Evolutionary conservation across 2,797 vertebrate genomes (phyloP).

Genomic region (Ctenochaetus hawaiiensis): DNA sequence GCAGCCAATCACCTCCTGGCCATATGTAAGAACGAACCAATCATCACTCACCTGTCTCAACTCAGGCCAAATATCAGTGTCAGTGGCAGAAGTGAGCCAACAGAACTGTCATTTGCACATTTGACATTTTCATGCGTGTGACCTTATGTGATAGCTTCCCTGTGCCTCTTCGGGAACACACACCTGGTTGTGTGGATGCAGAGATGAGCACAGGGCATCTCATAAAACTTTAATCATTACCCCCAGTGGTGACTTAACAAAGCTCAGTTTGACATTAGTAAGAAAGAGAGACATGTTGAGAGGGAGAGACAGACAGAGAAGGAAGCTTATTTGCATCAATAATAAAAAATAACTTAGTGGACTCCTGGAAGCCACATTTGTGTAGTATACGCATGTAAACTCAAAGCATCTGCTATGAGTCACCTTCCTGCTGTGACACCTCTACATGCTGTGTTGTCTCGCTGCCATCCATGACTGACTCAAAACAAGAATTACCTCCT

Average conservation of each 20-base stretch:
- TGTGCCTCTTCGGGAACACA: not conserved
- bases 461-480: not conserved
- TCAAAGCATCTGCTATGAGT: conserved; percentile 22
- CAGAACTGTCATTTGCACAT: conserved; percentile 24
- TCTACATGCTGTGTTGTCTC: conserved; percentile 8
- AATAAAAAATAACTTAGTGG: conserved; percentile 34
- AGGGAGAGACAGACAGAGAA: not conserved
- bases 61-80: conserved; percentile 3
- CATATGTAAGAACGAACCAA: conserved; percentile 14
- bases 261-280: not conserved
- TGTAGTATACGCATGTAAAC: conserved; percentile 3
- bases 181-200: not conserved
- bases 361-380: not conserved
- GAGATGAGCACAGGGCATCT: not conserved
- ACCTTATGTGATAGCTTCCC: not conserved
- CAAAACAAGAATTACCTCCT: not conserved
- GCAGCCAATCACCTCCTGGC: conserved; percentile 36
- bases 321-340: conserved; percentile 43
- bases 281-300: not conserved
- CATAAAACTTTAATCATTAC: conserved; percentile 10
- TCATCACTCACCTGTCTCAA: conserved; percentile 26
- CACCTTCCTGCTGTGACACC: conserved; percentile 22
- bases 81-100: not conserved
- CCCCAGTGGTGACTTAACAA: not conserved
- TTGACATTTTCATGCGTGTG: not conserved